phyloP scores from a whole-genome alignment of 2,888 invertebrate species.

The Adelphocoris suturalis region DNA sequence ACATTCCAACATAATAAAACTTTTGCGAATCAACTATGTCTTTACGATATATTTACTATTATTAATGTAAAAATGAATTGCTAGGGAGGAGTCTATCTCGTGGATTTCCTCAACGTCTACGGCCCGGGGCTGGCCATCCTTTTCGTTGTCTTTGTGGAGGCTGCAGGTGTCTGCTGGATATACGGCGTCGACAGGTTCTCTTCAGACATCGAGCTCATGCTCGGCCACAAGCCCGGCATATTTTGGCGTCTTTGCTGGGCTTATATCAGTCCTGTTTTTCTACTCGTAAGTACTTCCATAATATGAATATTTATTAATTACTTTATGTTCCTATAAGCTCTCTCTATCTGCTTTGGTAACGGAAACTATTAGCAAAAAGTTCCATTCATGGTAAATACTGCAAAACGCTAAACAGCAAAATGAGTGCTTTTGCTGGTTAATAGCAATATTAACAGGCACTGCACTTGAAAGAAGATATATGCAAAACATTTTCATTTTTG shows the following conservation, averaged over 20 bases:
- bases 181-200: slow-evolving; percentile 92
- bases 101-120: slow-evolving; percentile 91
- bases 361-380: too few species aligned
- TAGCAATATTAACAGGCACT: too few species aligned
- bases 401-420: too few species aligned
- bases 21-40: too few species aligned
- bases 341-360: too few species aligned
- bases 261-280: slow-evolving; percentile 91
- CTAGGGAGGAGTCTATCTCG: slow-evolving; percentile 92
- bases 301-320: neutral
- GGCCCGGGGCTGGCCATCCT: slow-evolving; percentile 92
- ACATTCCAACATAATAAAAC: too few species aligned
- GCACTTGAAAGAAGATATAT: too few species aligned
- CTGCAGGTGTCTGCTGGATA: slow-evolving; percentile 93
- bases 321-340: neutral
- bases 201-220: slow-evolving; percentile 89
- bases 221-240: slow-evolving; percentile 87
- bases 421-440: too few species aligned
- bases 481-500: too few species aligned
- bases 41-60: neutral
- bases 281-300: slow-evolving; percentile 82
- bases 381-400: too few species aligned
- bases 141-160: slow-evolving; percentile 94
- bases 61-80: neutral
- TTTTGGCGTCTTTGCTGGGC: slow-evolving; percentile 93